Evolutionary conservation across 2,888 invertebrate genomes (phyloP).

Genomic region (Conchocele bisecta): DNA sequence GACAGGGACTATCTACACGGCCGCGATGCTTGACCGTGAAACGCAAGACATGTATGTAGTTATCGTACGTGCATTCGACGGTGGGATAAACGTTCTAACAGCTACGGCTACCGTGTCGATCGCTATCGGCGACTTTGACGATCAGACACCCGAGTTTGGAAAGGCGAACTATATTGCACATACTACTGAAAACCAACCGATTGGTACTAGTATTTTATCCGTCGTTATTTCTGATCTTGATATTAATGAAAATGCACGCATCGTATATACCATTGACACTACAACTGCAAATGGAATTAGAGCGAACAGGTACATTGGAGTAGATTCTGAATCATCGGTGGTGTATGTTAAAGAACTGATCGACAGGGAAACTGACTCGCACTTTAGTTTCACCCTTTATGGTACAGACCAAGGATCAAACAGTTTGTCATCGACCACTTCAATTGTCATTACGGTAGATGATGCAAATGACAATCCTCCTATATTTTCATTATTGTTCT

Average conservation of each 20-base stretch:
- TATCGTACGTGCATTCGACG: slow-evolving; percentile 65
- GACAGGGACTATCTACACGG: slow-evolving; percentile 58
- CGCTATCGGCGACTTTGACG: slow-evolving; percentile 71
- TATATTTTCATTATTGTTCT: slow-evolving; percentile 64
- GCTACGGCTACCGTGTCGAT: slow-evolving; percentile 66
- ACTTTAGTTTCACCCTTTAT: slow-evolving; percentile 85
- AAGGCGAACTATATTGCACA: slow-evolving; percentile 54
- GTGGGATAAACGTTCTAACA: slow-evolving; percentile 61
- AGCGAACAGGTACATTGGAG: slow-evolving; percentile 56
- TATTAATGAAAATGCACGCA: slow-evolving; percentile 63
- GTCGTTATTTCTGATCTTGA: slow-evolving; percentile 69
- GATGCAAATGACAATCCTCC: slow-evolving; percentile 75
- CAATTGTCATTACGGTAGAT: slow-evolving; percentile 64
- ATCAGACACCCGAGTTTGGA: slow-evolving; percentile 71
- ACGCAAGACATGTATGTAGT: slow-evolving; percentile 56
- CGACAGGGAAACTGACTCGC: slow-evolving; percentile 66
- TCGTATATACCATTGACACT: slow-evolving; percentile 66
- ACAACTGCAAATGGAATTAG: slow-evolving; percentile 49
- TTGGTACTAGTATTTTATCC: slow-evolving; percentile 62
- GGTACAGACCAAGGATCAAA: slow-evolving; percentile 95
- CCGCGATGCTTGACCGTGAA: slow-evolving; percentile 64
- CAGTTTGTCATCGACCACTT: slow-evolving; percentile 93
- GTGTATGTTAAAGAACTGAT: slow-evolving; percentile 62
- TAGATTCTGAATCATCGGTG: slow-evolving; percentile 56
- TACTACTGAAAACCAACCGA: slow-evolving; percentile 64